Evolutionary conservation across 2,113 vertebrate species (phyloP).

Genomic region (Charadrius vociferus): DNA sequence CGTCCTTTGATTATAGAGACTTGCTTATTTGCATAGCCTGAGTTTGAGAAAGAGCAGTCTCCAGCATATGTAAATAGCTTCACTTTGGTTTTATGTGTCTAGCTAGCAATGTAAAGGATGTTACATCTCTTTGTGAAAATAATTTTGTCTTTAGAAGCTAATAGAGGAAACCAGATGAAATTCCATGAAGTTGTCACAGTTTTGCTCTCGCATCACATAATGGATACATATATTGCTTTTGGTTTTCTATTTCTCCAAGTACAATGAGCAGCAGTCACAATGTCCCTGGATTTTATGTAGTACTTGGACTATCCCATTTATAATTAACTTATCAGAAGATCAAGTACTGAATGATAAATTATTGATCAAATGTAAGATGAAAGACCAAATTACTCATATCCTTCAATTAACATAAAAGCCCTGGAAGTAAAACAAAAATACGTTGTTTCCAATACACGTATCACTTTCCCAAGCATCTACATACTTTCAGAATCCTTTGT

Average conservation of each 20-base stretch:
- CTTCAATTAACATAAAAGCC: not conserved
- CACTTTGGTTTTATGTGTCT: not conserved
- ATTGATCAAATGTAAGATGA: not conserved
- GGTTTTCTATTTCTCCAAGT: not conserved
- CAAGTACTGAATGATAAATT: not conserved
- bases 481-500: not conserved
- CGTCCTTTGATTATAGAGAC: not conserved
- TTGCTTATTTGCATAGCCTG: not conserved
- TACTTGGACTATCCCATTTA: not conserved
- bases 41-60: not conserved
- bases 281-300: not conserved
- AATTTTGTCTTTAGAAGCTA: not conserved
- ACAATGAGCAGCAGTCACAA: not conserved
- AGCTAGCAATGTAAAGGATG: not conserved
- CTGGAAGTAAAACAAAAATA: not conserved
- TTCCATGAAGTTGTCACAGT: not conserved
- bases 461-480: not conserved
- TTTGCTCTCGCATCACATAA: not conserved
- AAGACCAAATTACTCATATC: not conserved
- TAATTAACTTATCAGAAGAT: not conserved
- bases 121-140: not conserved
- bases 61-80: not conserved
- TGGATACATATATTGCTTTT: not conserved
- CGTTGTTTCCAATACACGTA: not conserved
- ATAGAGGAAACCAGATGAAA: not conserved